phyloP scores from a whole-genome alignment of 2,888 invertebrate species.

The Lysandra coridon region DNA sequence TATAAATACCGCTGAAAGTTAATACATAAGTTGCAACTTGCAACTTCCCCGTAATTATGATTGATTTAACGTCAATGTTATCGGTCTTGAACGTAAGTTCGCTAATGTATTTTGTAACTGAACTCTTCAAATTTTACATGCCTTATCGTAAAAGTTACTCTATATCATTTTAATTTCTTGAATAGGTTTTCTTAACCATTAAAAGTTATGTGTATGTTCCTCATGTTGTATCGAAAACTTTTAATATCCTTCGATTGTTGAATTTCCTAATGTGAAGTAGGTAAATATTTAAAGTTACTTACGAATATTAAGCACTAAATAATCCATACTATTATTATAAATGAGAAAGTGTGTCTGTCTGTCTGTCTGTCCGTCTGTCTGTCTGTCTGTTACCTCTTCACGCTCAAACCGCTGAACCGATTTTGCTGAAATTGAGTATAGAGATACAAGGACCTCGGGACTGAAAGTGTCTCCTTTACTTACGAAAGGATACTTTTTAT shows the following conservation, averaged over 20 bases:
- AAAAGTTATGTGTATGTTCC: not conserved
- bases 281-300: not conserved
- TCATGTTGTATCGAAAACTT: not conserved
- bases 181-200: not conserved
- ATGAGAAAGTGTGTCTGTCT: too few relatives aligned
- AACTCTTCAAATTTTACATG: not conserved
- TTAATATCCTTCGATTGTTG: not conserved
- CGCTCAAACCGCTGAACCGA: too few relatives aligned
- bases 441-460: too few relatives aligned
- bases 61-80: not conserved
- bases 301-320: not conserved
- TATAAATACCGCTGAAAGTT: too few relatives aligned
- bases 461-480: too few relatives aligned
- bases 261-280: too few relatives aligned
- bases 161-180: not conserved
- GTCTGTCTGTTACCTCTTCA: too few relatives aligned
- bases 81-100: not conserved
- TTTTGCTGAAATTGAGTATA: too few relatives aligned
- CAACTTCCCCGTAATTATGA: not conserved
- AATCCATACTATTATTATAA: too few relatives aligned
- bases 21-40: too few relatives aligned
- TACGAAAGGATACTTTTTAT: too few relatives aligned
- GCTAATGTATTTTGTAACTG: not conserved
- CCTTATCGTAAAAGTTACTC: not conserved
- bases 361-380: too few relatives aligned